phyloP scores from a whole-genome alignment of 2,888 invertebrate species.

The Microctonus aethiopoides region DNA sequence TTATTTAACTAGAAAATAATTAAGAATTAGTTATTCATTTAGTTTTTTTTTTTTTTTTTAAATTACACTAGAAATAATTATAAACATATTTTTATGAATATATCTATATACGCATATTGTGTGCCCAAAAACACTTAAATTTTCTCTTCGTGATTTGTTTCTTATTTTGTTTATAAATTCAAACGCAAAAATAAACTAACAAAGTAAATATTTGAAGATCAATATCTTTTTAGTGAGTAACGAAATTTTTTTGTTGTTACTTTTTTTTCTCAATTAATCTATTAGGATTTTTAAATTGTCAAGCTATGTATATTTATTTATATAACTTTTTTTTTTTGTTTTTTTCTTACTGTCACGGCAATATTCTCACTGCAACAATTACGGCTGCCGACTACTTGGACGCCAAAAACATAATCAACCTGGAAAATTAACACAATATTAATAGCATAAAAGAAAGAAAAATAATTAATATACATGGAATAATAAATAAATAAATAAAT shows the following conservation, averaged over 20 bases:
- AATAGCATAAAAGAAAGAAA: neutral
- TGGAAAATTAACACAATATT: conserved; percentile 68
- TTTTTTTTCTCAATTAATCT: neutral
- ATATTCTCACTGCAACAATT: conserved; percentile 38
- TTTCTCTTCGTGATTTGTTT: neutral
- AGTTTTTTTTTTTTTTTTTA: neutral
- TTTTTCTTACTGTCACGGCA: conserved; percentile 39
- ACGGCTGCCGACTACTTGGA: conserved; percentile 71
- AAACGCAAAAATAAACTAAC: neutral
- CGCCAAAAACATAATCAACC: conserved; percentile 85
- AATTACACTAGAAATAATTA: neutral
- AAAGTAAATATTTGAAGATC: neutral
- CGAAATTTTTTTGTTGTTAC: neutral
- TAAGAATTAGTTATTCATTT: neutral
- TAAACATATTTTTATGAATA: neutral
- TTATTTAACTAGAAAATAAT: neutral
- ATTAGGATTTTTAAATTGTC: neutral
- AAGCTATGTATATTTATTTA: conserved; percentile 14
- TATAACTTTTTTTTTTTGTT: conserved; percentile 25
- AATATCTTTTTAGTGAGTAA: too few species aligned
- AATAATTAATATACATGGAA: conserved; percentile 9
- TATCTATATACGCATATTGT: neutral
- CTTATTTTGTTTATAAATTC: neutral
- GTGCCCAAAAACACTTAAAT: neutral
- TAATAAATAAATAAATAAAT: too few species aligned